Percentiles rank a stretch among this genome's conserved stretches.
Evolutionary conservation across 1,140 invertebrate genomes (phyloP).

Genomic region (Aphelinus certus): DNA sequence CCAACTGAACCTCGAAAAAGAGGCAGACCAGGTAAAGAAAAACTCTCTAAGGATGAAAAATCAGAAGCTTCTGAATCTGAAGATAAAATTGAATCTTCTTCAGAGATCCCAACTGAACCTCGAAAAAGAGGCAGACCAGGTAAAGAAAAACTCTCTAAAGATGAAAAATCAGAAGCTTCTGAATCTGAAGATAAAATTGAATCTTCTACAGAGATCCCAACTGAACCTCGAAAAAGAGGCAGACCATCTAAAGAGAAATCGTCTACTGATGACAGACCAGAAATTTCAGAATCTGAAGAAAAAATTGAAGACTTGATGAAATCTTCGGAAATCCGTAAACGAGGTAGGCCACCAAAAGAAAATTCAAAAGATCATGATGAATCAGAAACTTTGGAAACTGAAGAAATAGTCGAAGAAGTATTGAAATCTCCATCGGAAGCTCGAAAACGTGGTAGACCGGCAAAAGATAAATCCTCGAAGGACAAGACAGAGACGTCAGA

Average conservation of each 20-base stretch:
- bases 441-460: not conserved
- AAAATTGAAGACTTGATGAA: not conserved
- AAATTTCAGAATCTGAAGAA: not conserved
- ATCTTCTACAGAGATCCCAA: not conserved
- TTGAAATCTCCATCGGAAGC: not conserved
- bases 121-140: slow-evolving; percentile 14
- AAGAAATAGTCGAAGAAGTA: not conserved
- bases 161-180: slow-evolving; percentile 1
- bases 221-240: slow-evolving; percentile 18
- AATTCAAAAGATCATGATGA: not conserved
- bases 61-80: slow-evolving; percentile 4
- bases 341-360: slow-evolving; percentile 1
- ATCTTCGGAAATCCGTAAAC: not conserved
- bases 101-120: not conserved
- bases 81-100: slow-evolving; percentile 7
- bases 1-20: slow-evolving; percentile 9
- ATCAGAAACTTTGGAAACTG: not conserved
- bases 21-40: slow-evolving; percentile 16
- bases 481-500: not conserved
- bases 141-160: not conserved
- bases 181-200: slow-evolving; percentile 11
- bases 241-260: slow-evolving; percentile 3
- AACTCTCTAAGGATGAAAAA: not conserved
- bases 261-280: slow-evolving; percentile 7
- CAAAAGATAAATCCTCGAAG: slow-evolving; percentile 1